Evolutionary conservation across 2,113 vertebrate genomes (phyloP).

Genomic region (Taxidea taxus): DNA sequence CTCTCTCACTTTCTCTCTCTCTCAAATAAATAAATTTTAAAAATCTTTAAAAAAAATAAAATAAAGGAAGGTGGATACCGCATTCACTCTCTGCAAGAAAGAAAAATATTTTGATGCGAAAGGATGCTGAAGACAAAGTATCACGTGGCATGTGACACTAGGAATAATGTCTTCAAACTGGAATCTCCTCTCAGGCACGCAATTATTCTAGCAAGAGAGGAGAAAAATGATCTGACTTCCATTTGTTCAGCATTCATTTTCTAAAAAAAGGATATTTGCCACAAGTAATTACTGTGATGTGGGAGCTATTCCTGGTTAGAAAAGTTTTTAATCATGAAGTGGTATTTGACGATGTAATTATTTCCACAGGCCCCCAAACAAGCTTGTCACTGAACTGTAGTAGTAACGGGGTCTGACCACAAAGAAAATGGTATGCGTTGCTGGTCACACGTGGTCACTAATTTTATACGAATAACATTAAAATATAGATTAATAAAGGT

Average conservation of each 20-base stretch:
- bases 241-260: slow-evolving; percentile 55
- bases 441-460: not conserved
- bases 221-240: slow-evolving; percentile 58
- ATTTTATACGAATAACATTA: not conserved
- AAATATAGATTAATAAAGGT: not conserved
- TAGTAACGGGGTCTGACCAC: not conserved
- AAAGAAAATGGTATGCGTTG: not conserved
- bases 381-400: not conserved
- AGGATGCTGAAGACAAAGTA: not conserved
- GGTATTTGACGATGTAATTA: slow-evolving; percentile 56
- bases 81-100: not conserved
- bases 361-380: slow-evolving; percentile 54
- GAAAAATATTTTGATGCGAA: not conserved
- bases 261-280: slow-evolving; percentile 59
- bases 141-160: not conserved
- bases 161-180: not conserved
- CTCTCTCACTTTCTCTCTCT: no score
- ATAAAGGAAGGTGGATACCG: not conserved
- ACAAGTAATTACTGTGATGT: slow-evolving; percentile 60
- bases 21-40: no score
- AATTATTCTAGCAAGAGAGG: slow-evolving; percentile 51
- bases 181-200: not conserved
- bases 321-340: slow-evolving; percentile 61
- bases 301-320: slow-evolving; percentile 42
- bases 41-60: no score